Evolutionary conservation across 2,113 vertebrate species (phyloP), one percentile per base, ranked within the genome.

Genomic region (Chinchilla lanigera): DNA sequence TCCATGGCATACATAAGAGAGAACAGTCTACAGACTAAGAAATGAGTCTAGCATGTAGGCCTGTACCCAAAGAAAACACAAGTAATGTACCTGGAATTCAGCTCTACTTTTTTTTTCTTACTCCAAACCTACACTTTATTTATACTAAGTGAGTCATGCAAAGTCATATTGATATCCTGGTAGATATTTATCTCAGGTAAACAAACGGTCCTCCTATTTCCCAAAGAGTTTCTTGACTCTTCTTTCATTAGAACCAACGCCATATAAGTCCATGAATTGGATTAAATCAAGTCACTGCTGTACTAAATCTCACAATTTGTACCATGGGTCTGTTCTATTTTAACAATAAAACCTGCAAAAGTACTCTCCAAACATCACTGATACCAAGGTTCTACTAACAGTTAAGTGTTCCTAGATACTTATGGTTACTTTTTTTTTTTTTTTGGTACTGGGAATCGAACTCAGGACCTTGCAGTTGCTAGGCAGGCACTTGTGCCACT

Each of bases 211-310:
- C 52, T 82, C 44, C 16, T 52, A 73, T 90, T 94, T 93, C 63
- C 52, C 75, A 82, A 95, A 90, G 5, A 94, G 44, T 69, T 73
- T 94, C 35, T 63, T 92, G 35, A 4, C 4, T 78, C 38, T 94
- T n/a, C 26, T 94, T 93, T 73, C 52, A 92, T 92, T 87, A 92
- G 54, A 89, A 92, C 47, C 80, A 95, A 52, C 54, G 83, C n/a
- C 14, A 4, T 12, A 38, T 84, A 91, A 85, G 83, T 93, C 33
- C 13, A 88, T 35, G n/a, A 94, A 63, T 38, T 90, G 61, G 54
- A 84, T 95, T 60, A 81, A 93, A 71, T 35, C 24, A 88, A 93
- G 17, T 13, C 17, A 88, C 11, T 54, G 54, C 58, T 60, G 60
- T 35, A 93, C 9, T 54, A 81, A 80, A 93, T 60, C 83, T 73